Evolutionary conservation across 2,113 vertebrate genomes (phyloP).

Genomic region (Calyptomena viridis): DNA sequence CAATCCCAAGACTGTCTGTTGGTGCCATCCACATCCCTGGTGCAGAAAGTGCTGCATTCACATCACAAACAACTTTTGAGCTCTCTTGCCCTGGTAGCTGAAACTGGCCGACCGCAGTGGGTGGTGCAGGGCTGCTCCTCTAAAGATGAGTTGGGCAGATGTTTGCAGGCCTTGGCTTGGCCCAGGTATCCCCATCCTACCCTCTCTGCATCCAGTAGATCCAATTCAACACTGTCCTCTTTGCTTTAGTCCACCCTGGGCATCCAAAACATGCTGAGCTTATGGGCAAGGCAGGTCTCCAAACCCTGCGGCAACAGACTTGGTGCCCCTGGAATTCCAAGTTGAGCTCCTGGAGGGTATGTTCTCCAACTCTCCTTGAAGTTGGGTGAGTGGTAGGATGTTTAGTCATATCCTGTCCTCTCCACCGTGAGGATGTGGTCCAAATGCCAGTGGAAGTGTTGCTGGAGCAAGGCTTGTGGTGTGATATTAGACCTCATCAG

Average conservation of each 20-base stretch:
- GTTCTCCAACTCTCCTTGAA: neutral
- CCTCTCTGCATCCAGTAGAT: neutral
- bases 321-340: neutral
- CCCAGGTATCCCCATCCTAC: neutral
- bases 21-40: neutral
- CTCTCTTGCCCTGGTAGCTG: neutral
- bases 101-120: neutral
- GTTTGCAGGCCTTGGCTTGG: neutral
- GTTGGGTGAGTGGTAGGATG: fast-evolving
- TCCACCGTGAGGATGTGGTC: neutral
- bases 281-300: neutral
- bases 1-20: neutral
- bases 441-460: neutral
- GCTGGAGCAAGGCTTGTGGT: neutral
- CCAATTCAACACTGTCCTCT: fast-evolving
- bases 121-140: neutral
- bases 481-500: neutral
- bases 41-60: neutral
- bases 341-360: neutral
- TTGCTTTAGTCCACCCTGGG: neutral
- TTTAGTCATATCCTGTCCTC: neutral
- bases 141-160: neutral
- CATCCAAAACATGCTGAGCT: fast-evolving
- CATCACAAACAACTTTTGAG: neutral
- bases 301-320: neutral